Evolutionary conservation across 2,113 vertebrate genomes (phyloP), one percentile per base, ranked within the genome.

Genomic region (Cavia porcellus): DNA sequence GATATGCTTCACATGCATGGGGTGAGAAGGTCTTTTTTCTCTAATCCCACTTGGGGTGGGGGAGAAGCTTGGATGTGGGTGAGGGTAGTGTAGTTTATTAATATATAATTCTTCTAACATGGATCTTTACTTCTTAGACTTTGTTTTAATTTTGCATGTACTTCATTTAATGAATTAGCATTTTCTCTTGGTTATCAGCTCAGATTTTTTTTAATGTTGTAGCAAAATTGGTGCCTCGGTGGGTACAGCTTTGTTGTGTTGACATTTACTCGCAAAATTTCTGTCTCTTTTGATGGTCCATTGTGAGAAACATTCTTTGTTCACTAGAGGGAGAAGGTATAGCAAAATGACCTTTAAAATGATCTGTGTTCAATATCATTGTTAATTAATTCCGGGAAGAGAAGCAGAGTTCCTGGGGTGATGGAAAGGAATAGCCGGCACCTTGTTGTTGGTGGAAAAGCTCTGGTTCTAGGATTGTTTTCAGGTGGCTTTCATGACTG

Each of bases 1-100:
- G 99, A 99, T 97, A 99, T 99, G 99, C 98, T 99, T 68, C 99
- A 99, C 98, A 99, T 99, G 99, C 99, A 99, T 94, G 99, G 98
- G 99, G 99, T 99, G 98, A 96, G 99, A 98, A 85, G 62, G 84
- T 57, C 68, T 95, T 88, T 80, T 81, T 15, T 97, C 85, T 91
- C 55, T 85, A 11, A 42, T 97, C 61, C 90, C 64, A 11, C 2
- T 20, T 86, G 35, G 28, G 59, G 14, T 3, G 5, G 86, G 57
- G 0, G 19, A 3, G 13, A 13, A 0, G 2, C 86, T 62, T 20
- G 30, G 28, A 92, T 35, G 74, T n/a, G 5, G 77, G 28, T 14
- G 4, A 77, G 72, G 50, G 38, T 68, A 3, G 35, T 30, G 6
- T 50, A n/a, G 4, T 86, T 81, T 94, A 59, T 94, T 92, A 88